A percentile compares a stretch with the other conserved stretches of the same genome.
Evolutionary conservation across 2,888 invertebrate species (phyloP).

Genomic region (Globia sparganii): DNA sequence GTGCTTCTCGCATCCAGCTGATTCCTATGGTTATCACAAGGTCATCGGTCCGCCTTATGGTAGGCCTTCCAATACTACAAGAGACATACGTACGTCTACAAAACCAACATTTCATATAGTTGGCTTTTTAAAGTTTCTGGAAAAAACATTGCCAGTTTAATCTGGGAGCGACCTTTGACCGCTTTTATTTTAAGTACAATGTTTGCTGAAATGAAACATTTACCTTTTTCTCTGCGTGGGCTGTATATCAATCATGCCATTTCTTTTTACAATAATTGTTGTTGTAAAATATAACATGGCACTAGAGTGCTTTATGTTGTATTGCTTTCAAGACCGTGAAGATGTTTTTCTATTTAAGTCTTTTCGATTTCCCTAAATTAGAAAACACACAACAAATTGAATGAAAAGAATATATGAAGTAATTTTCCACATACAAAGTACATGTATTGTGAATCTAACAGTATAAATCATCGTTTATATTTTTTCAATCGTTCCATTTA

Average conservation of each 20-base stretch:
- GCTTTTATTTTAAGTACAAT: background rate
- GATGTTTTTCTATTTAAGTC: background rate
- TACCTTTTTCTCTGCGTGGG: background rate
- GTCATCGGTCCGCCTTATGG: background rate
- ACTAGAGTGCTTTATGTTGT: background rate
- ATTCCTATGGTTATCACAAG: background rate
- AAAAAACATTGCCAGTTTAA: slow-evolving; percentile 46
- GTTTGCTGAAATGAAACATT: background rate
- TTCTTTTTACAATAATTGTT: background rate
- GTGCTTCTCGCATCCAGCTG: background rate
- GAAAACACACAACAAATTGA: background rate
- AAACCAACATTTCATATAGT: background rate
- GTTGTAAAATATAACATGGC: background rate
- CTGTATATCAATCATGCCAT: background rate
- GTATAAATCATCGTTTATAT: slow-evolving; percentile 27
- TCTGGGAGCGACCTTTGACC: slow-evolving; percentile 4
- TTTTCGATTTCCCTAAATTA: background rate
- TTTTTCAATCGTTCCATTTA: slow-evolving; percentile 40
- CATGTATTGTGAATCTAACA: slow-evolving; percentile 1
- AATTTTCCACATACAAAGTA: background rate
- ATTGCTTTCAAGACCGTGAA: background rate
- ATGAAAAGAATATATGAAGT: background rate
- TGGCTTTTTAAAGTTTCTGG: slow-evolving; percentile 68
- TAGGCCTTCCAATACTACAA: too few species aligned
- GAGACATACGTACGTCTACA: too few species aligned